Evolutionary conservation across 2,113 vertebrate species (phyloP), one percentile per base, ranked within the genome.

Genomic region (Tetrao urogallus): DNA sequence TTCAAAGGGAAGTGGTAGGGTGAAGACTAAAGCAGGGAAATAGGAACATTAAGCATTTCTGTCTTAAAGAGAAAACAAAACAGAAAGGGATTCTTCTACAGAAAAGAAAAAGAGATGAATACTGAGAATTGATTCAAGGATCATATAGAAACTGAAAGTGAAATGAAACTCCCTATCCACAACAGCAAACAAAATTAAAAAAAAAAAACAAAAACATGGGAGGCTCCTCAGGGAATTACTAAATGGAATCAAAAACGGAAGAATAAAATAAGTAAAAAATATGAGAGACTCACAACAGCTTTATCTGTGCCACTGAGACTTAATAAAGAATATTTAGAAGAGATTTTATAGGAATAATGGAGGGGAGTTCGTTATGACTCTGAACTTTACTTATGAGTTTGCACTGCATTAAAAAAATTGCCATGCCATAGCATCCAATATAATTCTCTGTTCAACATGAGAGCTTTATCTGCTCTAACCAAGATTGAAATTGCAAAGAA

Each of bases 1-100:
- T 72, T 82, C 79, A 88, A 89, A 88, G 87, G 69, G 42, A 93
- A 96, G 80, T 40, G 91, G 56, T 93, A 77, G 91, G 86, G 82
- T 74, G 76, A 92, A 88, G 92, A 77, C 36, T 27, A 58, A 64
- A 77, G 86, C 79, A 86, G 60, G 74, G 86, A 93, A 86, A 96
- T 76, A 77, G 76, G 52, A 95, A 88, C 88, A 72, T 66, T 60
- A 95, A 92, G 71, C 30, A 36, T 83, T 67, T 89, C 87, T 94
- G 72, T 77, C 72, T 91, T 32, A 30, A 42, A 48, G 36, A 38
- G 22, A 63, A 38, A 64, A 64, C 25, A 19, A 28, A 80, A 93
- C 42, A 95, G 78, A 93, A 91, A 86, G 38, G 56, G 75, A 86
- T 92, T 92, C 65, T 94, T 92, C 61, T 19, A 32, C 5, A 79